Conservation (phyloP, 2,113 vertebrate genomes). For the Aythya baeri region DNA sequence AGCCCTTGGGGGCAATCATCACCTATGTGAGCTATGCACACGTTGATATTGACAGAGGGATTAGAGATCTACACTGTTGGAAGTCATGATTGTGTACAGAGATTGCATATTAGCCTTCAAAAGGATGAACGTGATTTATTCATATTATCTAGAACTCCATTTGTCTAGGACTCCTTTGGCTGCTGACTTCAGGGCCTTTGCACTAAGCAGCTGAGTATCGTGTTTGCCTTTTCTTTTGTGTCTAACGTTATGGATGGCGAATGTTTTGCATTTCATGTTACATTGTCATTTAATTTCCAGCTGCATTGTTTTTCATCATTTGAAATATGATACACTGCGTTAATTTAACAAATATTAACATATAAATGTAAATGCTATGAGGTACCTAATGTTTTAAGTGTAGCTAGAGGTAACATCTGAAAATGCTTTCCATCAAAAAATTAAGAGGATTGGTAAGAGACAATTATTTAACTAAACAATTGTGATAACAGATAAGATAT, state of each 20-base stretch:
- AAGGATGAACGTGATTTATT: not conserved
- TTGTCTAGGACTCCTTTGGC: not conserved
- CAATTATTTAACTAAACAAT: not conserved
- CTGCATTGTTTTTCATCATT: not conserved
- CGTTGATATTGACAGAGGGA: not conserved
- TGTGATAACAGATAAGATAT: not conserved
- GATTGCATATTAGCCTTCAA: not conserved
- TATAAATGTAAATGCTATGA: not conserved
- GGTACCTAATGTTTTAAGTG: not conserved
- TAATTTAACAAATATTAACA: not conserved
- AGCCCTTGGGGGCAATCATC: not conserved
- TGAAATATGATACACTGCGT: not conserved
- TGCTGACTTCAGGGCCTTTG: not conserved
- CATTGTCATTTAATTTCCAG: not conserved
- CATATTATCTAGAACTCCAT: not conserved
- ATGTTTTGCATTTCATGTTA: not conserved
- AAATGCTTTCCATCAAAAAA: not conserved
- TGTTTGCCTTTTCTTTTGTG: not conserved
- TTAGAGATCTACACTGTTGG: too few species aligned
- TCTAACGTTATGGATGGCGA: not conserved
- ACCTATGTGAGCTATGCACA: fast-evolving
- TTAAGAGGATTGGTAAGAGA: not conserved
- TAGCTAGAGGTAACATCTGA: not conserved
- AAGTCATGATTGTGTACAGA: not conserved
- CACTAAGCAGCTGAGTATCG: not conserved